These are phyloP conservation scores for Aporophyla lueneburgensis DNA, from an alignment of 2,888 invertebrate genomes.

Conservation along the genomic window DNA sequence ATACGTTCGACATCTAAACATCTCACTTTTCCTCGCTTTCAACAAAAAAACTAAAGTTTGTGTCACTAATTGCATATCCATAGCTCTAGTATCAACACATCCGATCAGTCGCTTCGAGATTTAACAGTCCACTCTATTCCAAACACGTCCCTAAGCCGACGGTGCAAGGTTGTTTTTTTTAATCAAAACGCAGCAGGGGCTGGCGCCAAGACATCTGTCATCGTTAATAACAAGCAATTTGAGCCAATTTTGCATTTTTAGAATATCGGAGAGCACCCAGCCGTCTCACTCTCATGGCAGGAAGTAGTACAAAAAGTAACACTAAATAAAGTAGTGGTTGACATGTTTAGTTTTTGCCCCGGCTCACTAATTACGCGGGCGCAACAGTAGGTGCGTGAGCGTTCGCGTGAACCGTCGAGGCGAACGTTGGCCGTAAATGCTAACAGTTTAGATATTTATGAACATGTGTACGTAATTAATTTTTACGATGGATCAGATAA, in stretches of 20 bases:
- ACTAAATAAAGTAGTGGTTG: constrained; percentile 88
- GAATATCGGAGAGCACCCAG: constrained; percentile 85
- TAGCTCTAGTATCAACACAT: constrained; percentile 88
- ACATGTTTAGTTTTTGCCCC: constrained; percentile 85
- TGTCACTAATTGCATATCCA: constrained; percentile 89
- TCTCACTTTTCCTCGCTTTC: constrained; percentile 72
- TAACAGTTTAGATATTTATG: constrained; percentile 89
- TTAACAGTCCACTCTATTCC: constrained; percentile 49
- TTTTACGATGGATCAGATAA: constrained; percentile 90
- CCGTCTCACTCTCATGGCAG: constrained; percentile 86
- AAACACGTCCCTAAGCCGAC: constrained; percentile 65
- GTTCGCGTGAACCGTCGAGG: constrained; percentile 81
- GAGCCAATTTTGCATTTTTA: constrained; percentile 90
- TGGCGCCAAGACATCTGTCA: constrained; percentile 90
- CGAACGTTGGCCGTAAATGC: constrained; percentile 86
- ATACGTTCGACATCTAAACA: constrained; percentile 67
- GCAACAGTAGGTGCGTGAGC: constrained; percentile 80
- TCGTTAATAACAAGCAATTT: constrained; percentile 91
- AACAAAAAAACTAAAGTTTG: constrained; percentile 75
- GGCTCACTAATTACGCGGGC: constrained; percentile 82
- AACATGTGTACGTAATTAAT: constrained; percentile 91
- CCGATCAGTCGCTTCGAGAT: constrained; percentile 82
- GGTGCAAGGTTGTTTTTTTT: constrained; percentile 69
- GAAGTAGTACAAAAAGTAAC: constrained; percentile 88
- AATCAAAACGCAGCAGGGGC: constrained; percentile 62